phyloP scores from a whole-genome alignment of 2,888 invertebrate species.

The Muscina levida region DNA sequence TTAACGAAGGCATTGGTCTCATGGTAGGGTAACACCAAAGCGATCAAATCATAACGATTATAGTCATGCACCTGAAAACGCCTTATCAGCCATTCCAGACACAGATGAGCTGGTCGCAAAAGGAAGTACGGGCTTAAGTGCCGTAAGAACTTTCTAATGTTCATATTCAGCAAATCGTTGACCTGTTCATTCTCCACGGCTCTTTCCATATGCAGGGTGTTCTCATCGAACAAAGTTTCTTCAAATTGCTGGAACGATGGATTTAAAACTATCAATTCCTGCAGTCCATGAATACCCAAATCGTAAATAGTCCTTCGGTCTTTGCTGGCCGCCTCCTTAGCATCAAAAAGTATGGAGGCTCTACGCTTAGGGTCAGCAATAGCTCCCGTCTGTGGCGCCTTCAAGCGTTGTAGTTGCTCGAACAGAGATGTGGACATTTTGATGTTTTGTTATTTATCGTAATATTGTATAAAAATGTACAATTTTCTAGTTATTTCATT shows the following conservation, averaged over 20 bases:
- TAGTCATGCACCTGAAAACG: slow-evolving; percentile 93
- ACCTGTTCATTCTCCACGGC: slow-evolving; percentile 87
- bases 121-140: slow-evolving; percentile 93
- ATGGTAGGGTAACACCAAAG: slow-evolving; percentile 94
- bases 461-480: background rate
- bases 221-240: slow-evolving; percentile 87
- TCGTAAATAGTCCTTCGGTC: slow-evolving; percentile 92
- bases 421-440: slow-evolving; percentile 87
- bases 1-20: slow-evolving; percentile 93
- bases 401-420: slow-evolving; percentile 88
- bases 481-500: slow-evolving; percentile 2
- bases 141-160: slow-evolving; percentile 89
- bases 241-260: slow-evolving; percentile 87
- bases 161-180: slow-evolving; percentile 88
- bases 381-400: slow-evolving; percentile 88
- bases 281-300: slow-evolving; percentile 91
- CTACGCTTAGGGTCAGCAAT: slow-evolving; percentile 85
- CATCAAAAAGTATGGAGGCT: slow-evolving; percentile 92
- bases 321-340: slow-evolving; percentile 92
- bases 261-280: slow-evolving; percentile 89
- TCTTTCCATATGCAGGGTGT: slow-evolving; percentile 90
- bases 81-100: slow-evolving; percentile 96
- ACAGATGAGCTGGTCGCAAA: slow-evolving; percentile 89
- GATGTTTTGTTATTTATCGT: background rate
- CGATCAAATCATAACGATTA: slow-evolving; percentile 90